Evolutionary conservation across 2,888 invertebrate genomes (phyloP).

Genomic region (Sthenelais limicola): DNA sequence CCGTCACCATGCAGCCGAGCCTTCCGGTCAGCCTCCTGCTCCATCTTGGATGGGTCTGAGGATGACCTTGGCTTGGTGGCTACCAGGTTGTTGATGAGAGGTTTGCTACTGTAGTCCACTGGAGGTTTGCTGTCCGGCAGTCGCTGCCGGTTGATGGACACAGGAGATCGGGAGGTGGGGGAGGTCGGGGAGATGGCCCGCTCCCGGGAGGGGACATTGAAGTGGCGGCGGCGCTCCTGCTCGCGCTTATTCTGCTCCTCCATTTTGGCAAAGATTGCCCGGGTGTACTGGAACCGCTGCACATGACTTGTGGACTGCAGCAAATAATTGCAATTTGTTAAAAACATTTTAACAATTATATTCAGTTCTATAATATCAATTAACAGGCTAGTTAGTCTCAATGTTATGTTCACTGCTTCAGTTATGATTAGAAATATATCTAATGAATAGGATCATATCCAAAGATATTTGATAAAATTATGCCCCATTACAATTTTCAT

Average conservation of each 20-base stretch:
- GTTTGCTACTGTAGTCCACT: constrained; percentile 14
- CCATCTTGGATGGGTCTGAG: constrained; percentile 36
- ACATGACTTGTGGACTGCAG: constrained; percentile 69
- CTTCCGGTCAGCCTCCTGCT: constrained; percentile 29
- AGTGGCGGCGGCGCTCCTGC: background rate
- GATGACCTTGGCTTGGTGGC: constrained; percentile 28
- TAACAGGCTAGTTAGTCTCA: too few species aligned
- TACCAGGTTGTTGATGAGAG: constrained; percentile 14
- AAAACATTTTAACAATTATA: constrained; percentile 49
- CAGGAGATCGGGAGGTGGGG: constrained; percentile 27
- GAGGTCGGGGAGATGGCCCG: constrained; percentile 35
- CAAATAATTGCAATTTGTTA: too few species aligned
- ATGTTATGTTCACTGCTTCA: too few species aligned
- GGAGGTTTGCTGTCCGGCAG: constrained; percentile 14
- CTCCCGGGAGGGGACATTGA: constrained; percentile 11
- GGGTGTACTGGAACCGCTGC: constrained; percentile 67
- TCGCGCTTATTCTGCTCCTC: constrained; percentile 59
- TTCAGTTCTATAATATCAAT: too few species aligned
- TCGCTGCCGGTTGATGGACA: background rate
- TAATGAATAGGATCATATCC: too few species aligned
- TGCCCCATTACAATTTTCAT: too few species aligned
- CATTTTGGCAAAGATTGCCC: constrained; percentile 69
- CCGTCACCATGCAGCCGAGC: constrained; percentile 21
- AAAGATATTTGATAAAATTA: too few species aligned
- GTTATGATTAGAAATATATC: too few species aligned